Evolutionary conservation across 2,888 invertebrate species (phyloP), one percentile per base, ranked within the genome.

Genomic region (Agrilus cyanescens): DNA sequence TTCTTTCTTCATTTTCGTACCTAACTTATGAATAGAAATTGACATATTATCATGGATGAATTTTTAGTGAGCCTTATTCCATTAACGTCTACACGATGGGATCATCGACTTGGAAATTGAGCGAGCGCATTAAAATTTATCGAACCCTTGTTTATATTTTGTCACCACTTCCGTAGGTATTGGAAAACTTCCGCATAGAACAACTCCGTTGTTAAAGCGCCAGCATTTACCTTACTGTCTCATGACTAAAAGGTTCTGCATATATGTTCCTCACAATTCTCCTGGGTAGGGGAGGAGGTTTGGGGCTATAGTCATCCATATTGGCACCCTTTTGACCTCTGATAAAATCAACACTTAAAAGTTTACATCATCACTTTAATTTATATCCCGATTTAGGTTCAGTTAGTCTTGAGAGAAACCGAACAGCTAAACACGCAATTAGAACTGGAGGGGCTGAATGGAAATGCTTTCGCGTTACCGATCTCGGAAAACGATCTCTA

Each of bases 231-330:
- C 66, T 68, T 25, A 25, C 25, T 55, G 60, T 59, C 51, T 68
- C 66, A 59, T 78, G 77, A 52, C 75, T 72, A 67, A 77, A 78
- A 55, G 78, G 78, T 59, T 78, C 78, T 32, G 78, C 77, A 57
- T 78, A 78, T 65, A 78, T 78, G 64, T 78, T 77, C 60, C 77
- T 67, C 57, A 76, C 74, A 61, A 76, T 74, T 62, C 75, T 74
- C 49, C 78, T 69, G 46, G 77, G 74, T 49, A 78, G 71, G 53
- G 78, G 72, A 48, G 78, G 78, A 52, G 78, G 77, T 52, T 76
- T 73, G 49, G 76, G 74, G 40, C 75, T 71, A 72, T 75, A 71
- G 70, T 73, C 74, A 74, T 78, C 72, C 78, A 78, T 78, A 47
- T 50, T 53, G 40, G 44, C 14, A 18, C 33, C 35, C 20, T 33